Base-by-base conservation (phyloP, 2,113 vertebrate species). In the Mola mola region DNA sequence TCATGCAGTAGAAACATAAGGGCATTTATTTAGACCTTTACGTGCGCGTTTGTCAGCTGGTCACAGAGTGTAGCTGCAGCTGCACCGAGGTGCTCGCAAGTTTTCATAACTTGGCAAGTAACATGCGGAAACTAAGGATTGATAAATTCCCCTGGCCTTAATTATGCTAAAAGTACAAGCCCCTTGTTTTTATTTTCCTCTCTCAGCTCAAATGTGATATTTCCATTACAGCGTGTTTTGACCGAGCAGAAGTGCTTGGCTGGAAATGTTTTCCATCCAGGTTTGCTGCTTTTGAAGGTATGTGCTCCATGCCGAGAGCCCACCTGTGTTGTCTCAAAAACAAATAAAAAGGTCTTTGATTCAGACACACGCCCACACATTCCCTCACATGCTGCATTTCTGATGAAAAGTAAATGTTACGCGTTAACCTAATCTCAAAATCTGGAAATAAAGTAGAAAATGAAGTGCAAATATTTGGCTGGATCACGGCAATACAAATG, bases 101-200 rank as follows among this genome's bases (percentile, higher is more conserved):
- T 69, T 72, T 67, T 60, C 34, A 60, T n/a, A 66, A 74, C 51
- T 67, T 79, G 78, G 78, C 71, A 72, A 63, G 51, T 20, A 44
- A 57, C 69, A 57, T 41, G 17, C 49, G 62, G 38, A 33, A 84
- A 78, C 50, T 70, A 19, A 80, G 74, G 80, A 85, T 86, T 52
- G 82, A 85, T 81, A 55, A 85, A 87, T 84, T 84, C 68, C 76
- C 67, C 15, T 47, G 81, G 60, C 87, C 50, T 47, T 63, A 46
- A 62, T 76, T 69, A 59, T 64, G 31, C 64, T 5, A 61, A 77
- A 48, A 79, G 65, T 38, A 81, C 52, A 79, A 80, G 46, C 48
- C 65, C n/a, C 60, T 79, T 69, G 72, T 78, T 75, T 60, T 57
- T 60, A 44, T 84, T 79, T 70, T 66, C 56, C 47, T 78, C 49